phyloP scores from a whole-genome alignment of 2,113 vertebrate species.

The Halichoeres trimaculatus region DNA sequence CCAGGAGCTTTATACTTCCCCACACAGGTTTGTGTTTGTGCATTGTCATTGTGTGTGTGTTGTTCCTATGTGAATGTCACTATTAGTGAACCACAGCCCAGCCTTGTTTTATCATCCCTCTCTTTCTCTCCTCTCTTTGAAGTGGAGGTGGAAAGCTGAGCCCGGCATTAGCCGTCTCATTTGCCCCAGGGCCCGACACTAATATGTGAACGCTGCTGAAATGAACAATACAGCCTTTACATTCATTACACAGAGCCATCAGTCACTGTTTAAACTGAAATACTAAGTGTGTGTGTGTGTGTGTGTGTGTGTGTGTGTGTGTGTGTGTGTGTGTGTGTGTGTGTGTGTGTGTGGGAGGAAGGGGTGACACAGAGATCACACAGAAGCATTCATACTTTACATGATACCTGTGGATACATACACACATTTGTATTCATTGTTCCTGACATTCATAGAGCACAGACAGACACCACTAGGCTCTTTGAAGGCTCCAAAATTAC shows the following conservation, averaged over 20 bases:
- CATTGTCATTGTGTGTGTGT: conserved; percentile 27
- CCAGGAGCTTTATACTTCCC: neutral
- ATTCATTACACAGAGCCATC: conserved; percentile 73
- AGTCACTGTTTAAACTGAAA: conserved; percentile 60
- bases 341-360: conserved; percentile 11
- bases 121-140: conserved; percentile 58
- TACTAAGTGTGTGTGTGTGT: conserved; percentile 28
- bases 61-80: conserved; percentile 41
- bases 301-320: conserved; percentile 17
- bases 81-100: conserved; percentile 38
- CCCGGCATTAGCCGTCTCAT: conserved; percentile 51
- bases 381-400: conserved; percentile 40
- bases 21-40: conserved; percentile 10
- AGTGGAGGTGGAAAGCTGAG: conserved; percentile 69
- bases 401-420: conserved; percentile 52
- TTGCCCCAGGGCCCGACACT: conserved; percentile 65
- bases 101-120: conserved; percentile 10
- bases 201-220: conserved; percentile 65
- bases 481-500: too few species aligned
- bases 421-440: conserved; percentile 47
- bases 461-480: neutral
- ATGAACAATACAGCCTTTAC: conserved; percentile 72
- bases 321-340: conserved; percentile 30
- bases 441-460: conserved; percentile 15
- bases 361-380: conserved; percentile 40